Conservation (phyloP, 1,140 invertebrate genomes). For the Penaeus japonicus region DNA sequence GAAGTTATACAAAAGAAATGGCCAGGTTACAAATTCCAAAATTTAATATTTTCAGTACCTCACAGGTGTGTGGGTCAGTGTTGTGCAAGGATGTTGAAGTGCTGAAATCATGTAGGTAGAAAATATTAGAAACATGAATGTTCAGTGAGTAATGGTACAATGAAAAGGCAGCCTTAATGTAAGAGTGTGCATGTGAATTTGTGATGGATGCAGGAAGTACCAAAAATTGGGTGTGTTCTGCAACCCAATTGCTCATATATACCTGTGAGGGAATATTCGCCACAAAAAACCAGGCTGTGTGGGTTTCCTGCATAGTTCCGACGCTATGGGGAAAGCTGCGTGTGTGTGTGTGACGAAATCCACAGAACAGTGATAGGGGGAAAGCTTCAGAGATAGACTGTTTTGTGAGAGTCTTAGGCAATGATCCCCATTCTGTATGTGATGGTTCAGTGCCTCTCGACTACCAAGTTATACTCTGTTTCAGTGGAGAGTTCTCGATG, state of each 20-base stretch:
- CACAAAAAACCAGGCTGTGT: slow-evolving; percentile 13
- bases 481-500: slow-evolving; percentile 18
- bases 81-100: not conserved
- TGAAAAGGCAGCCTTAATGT: slow-evolving; percentile 36
- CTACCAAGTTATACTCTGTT: slow-evolving; percentile 38
- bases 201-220: slow-evolving; percentile 27
- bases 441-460: slow-evolving; percentile 51
- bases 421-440: slow-evolving; percentile 38
- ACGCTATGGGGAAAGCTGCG: not conserved
- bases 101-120: not conserved
- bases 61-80: slow-evolving; percentile 11
- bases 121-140: slow-evolving; percentile 15
- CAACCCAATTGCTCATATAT: not conserved
- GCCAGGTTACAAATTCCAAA: slow-evolving; percentile 26
- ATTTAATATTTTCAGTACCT: slow-evolving; percentile 30
- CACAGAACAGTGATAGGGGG: slow-evolving; percentile 29
- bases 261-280: slow-evolving; percentile 29
- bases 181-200: slow-evolving; percentile 28
- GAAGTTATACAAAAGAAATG: slow-evolving; percentile 15
- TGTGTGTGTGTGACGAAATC: slow-evolving; percentile 15
- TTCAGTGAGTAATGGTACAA: slow-evolving; percentile 18
- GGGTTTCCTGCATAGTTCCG: not conserved
- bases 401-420: not conserved
- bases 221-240: slow-evolving; percentile 23
- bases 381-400: slow-evolving; percentile 9